Evolutionary conservation across 2,113 vertebrate genomes (phyloP), one percentile per base, ranked within the genome.

Genomic region (Paralichthys olivaceus): DNA sequence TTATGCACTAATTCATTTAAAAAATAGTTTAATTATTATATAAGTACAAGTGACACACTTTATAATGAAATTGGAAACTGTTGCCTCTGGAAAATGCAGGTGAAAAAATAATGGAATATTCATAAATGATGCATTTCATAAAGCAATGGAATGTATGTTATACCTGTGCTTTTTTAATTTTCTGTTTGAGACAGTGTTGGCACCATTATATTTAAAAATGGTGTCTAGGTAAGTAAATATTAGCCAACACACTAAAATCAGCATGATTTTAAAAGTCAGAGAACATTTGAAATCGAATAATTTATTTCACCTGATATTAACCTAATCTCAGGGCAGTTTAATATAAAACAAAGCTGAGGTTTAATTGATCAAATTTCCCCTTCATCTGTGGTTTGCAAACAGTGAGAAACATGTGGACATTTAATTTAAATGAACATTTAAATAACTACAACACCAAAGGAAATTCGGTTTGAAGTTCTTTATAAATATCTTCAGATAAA

Each of bases 401-500:
- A 23, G 19, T 59, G 23, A 28, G 69, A 25, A 49, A 32, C 13
- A 12, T 19, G 28, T 45, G 13, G 20, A 32, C 32, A 37, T 25
- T 8, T 6, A 55, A 56, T 14, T 58, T 32, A 34, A 69, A 57
- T 1, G 2, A 17, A 1, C 13, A 37, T 71, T 58, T 15, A 78
- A 92, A 86, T 75, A 86, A 87, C 14, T 81, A 69, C 75, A 69
- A 84, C 81, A 84, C 25, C 58, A 72, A 62, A 40, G 23, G 47
- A 70, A 37, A 55, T 81, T 72, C 34, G 15, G 66, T 83, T 92
- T 87, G 69, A 87, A 80, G 64, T 91, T 87, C 89, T 93, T 92
- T 93, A 93, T 93, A 92, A 92, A 93, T 92, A 84, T 93, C 83
- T 90, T 84, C 77, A 90, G 86, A 89, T 92, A 90, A 87, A 94